Evolutionary conservation across 2,113 vertebrate species (phyloP).

Genomic region (Salvelinus namaycush): DNA sequence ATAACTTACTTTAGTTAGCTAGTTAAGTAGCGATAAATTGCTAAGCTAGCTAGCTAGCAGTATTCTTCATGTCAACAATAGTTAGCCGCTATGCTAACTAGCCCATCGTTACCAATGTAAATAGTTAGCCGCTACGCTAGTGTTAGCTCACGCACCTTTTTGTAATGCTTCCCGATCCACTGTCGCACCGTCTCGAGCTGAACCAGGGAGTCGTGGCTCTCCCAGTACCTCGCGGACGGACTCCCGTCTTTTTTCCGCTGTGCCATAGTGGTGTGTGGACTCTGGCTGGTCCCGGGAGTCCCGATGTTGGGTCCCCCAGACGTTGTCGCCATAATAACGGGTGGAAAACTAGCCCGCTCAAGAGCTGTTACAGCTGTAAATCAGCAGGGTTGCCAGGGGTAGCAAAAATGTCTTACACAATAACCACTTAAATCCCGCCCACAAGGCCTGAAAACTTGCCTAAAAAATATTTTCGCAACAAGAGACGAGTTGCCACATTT

Average conservation of each 20-base stretch:
- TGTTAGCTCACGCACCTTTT: constrained; percentile 79
- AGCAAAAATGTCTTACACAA: no score
- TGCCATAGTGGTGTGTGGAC: constrained; percentile 39
- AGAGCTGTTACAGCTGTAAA: no score
- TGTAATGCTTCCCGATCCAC: constrained; percentile 93
- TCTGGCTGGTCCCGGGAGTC: constrained; percentile 58
- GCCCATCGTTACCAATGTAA: neutral
- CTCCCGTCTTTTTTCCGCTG: constrained; percentile 84
- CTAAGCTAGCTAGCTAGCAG: constrained; percentile 44
- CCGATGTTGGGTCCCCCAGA: constrained; percentile 61
- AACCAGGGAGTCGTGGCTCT: constrained; percentile 84
- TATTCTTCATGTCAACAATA: neutral
- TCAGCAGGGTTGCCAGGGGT: no score
- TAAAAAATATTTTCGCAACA: no score
- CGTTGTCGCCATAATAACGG: constrained; percentile 63
- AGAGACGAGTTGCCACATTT: no score
- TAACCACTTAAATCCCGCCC: no score
- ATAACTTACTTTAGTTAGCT: no score
- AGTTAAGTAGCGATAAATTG: neutral
- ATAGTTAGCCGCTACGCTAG: neutral
- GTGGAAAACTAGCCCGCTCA: neutral
- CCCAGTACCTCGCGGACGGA: constrained; percentile 85
- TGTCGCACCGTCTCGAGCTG: constrained; percentile 85
- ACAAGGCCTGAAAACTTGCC: no score
- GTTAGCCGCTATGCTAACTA: no score